Evolutionary conservation across 2,113 vertebrate genomes (phyloP).

Genomic region (Raja brachyura): DNA sequence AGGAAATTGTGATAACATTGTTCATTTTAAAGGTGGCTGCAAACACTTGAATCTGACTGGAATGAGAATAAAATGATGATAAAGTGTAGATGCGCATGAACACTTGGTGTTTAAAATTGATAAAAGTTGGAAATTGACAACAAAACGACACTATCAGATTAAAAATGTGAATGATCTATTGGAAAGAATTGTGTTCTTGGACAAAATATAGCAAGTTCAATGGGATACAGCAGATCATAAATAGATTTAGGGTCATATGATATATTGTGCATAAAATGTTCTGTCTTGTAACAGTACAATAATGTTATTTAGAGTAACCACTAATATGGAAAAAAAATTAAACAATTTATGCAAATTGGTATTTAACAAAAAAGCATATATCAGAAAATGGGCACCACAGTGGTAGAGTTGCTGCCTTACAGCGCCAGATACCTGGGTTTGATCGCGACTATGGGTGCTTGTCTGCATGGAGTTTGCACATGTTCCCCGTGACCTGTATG

Average conservation of each 20-base stretch:
- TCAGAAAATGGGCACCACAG: background rate
- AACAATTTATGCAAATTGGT: background rate
- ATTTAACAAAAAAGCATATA: background rate
- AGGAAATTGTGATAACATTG: slow-evolving; percentile 24
- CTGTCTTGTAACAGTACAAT: background rate
- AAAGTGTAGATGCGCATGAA: slow-evolving; percentile 3
- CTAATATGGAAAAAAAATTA: background rate
- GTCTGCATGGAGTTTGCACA: too few species aligned
- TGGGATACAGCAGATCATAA: background rate
- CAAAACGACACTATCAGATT: slow-evolving; percentile 1
- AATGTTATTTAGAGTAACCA: background rate
- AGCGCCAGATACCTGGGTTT: too few species aligned
- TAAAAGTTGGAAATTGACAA: slow-evolving; percentile 33
- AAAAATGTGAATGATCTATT: background rate
- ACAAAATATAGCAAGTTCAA: background rate
- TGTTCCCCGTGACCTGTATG: too few species aligned
- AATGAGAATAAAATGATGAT: slow-evolving; percentile 32
- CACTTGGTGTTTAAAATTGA: slow-evolving; percentile 8
- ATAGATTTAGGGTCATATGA: background rate
- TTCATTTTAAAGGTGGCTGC: background rate
- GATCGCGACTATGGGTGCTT: too few species aligned
- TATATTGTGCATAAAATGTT: background rate
- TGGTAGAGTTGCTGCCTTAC: too few species aligned
- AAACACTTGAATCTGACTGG: slow-evolving; percentile 31
- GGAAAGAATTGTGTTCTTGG: background rate